Conservation (phyloP, 2,113 vertebrate species). For the Chloroceryle aenea region DNA sequence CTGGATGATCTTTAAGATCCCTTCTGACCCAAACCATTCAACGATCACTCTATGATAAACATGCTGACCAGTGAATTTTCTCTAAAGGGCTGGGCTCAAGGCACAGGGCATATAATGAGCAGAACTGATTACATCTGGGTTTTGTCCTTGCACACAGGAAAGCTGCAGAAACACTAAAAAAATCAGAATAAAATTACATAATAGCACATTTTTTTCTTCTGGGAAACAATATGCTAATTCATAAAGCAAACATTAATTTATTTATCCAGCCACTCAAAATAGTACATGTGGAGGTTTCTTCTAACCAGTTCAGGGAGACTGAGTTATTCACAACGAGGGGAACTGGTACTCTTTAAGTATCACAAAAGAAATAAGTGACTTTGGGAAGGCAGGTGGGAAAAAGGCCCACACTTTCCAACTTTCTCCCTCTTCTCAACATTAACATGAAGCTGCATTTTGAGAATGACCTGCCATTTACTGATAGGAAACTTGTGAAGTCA, state of each 20-base stretch:
- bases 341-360: background rate
- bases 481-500: background rate
- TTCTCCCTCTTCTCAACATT: background rate
- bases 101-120: background rate
- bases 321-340: background rate
- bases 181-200: background rate
- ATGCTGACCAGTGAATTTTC: background rate
- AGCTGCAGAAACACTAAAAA: background rate
- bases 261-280: background rate
- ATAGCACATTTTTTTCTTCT: background rate
- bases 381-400: background rate
- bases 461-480: background rate
- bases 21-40: background rate
- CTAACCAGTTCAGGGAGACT: background rate
- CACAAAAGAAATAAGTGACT: background rate
- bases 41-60: background rate
- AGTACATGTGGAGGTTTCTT: background rate
- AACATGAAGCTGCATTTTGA: background rate
- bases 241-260: background rate
- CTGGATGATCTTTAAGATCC: too few relatives aligned
- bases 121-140: background rate
- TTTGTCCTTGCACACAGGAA: background rate
- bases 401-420: fast-evolving
- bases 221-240: background rate
- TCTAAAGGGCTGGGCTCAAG: background rate